These are phyloP conservation scores for Sebastes jordani DNA, from an alignment of 2,797 vertebrate genomes.

Conservation along the genomic window DNA sequence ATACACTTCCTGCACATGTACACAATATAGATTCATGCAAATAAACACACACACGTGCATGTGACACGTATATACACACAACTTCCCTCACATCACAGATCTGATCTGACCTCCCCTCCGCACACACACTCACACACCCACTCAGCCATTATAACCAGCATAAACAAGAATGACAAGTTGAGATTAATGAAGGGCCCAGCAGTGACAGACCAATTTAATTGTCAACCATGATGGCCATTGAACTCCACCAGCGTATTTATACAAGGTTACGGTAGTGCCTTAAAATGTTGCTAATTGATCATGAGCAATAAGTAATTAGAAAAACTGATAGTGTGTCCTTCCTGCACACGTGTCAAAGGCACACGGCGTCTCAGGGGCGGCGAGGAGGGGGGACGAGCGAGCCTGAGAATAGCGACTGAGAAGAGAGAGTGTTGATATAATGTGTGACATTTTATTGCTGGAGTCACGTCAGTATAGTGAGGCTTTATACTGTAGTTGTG, in stretches of 20 bases:
- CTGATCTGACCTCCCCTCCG: slow-evolving; percentile 33
- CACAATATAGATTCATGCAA: slow-evolving; percentile 45
- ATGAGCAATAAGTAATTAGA: slow-evolving; percentile 93
- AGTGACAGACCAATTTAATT: slow-evolving; percentile 97
- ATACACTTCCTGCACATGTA: slow-evolving; percentile 54
- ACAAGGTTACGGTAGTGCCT: slow-evolving; percentile 86
- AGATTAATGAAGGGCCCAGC: slow-evolving; percentile 96
- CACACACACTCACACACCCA: slow-evolving; percentile 39
- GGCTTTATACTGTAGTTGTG: background rate
- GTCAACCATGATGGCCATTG: slow-evolving; percentile 92
- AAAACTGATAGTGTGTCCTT: slow-evolving; percentile 68
- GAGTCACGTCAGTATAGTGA: background rate
- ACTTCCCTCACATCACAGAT: slow-evolving; percentile 37
- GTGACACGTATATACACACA: slow-evolving; percentile 52
- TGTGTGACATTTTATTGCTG: background rate
- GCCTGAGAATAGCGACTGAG: slow-evolving; percentile 13
- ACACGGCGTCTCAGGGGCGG: slow-evolving; percentile 1
- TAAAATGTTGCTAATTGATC: slow-evolving; percentile 94
- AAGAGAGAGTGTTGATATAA: slow-evolving; percentile 24
- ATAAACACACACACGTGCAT: slow-evolving; percentile 70
- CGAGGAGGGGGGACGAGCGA: background rate
- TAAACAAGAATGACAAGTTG: slow-evolving; percentile 99
- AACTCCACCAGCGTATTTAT: slow-evolving; percentile 93
- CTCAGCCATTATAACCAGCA: slow-evolving; percentile 88
- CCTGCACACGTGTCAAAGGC: slow-evolving; percentile 53